phyloP scores from a whole-genome alignment of 2,797 vertebrate genomes.

The Trichosurus vulpecula region DNA sequence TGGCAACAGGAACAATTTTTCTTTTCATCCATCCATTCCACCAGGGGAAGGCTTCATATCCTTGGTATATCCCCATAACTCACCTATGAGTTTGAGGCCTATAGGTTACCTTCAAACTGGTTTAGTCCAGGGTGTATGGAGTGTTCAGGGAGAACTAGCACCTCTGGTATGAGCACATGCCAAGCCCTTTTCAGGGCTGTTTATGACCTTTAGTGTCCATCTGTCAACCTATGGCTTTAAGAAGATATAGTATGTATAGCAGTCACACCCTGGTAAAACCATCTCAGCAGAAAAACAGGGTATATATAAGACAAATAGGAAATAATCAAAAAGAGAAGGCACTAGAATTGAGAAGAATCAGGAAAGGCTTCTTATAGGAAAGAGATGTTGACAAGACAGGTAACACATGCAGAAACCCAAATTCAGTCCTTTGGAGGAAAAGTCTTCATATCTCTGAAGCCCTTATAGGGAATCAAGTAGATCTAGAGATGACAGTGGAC shows the following conservation, averaged over 20 bases:
- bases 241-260: no score
- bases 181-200: background rate
- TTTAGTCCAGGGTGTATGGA: background rate
- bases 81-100: no score
- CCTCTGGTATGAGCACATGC: background rate
- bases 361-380: background rate
- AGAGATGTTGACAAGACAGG: background rate
- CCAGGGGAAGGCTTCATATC: no score
- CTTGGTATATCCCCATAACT: no score
- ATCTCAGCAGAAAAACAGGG: no score
- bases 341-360: background rate
- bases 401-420: background rate
- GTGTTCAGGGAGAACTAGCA: background rate
- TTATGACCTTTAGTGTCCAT: background rate
- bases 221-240: background rate
- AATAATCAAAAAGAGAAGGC: no score
- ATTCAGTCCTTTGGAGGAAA: background rate
- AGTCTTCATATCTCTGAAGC: background rate
- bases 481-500: background rate
- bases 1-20: no score
- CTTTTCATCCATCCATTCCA: no score
- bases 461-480: background rate
- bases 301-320: no score
- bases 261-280: background rate
- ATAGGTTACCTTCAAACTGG: no score